Evolutionary conservation across 1,140 invertebrate genomes (phyloP), one percentile per base, ranked within the genome.

Genomic region (Tribolium madens): DNA sequence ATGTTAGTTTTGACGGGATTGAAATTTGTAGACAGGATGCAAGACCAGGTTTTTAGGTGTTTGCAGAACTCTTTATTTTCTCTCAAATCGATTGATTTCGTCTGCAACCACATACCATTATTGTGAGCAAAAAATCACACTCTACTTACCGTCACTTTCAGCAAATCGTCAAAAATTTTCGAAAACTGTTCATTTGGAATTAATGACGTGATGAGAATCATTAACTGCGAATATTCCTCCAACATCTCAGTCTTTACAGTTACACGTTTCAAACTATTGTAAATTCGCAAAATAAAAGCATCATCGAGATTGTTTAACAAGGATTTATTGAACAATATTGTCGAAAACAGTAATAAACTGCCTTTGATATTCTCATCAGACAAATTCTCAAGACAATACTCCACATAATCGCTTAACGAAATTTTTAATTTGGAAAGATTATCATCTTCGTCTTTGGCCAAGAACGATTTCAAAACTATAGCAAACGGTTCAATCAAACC

Each of bases 141-240:
- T 4, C 3, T 33, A 18, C 21, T 64, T 81, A 83, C 82, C 9
- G 75, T 78, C 42, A 77, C 70, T 69, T 79, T 15, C 12, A 79
- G 57, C 50, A 83, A 76, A 74, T 84, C 82, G 10, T 42, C 42
- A 2, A 76, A 46, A 15, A 83, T 70, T 1, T 21, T 12, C 17
- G 50, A n/a, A 70, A 84, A 84, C 13, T 81, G 21, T 33, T 84
- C 81, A 76, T 80, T 81, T 12, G 81, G 60, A 42, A 83, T 79
- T 42, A 79, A 76, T 17, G 79, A 79, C 36, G 81, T 72, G 15
- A 84, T 79, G 14, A 84, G 73, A 3, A 70, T 73, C 6, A 83
- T 46, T 17, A 84, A 47, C 68, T 81, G 79, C 13, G 79, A 78
- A 80, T 78, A 82, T 12, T 82, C 78, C n/a, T 83, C 76, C 2